These are phyloP conservation scores for Lonchura striata DNA, from an alignment of 2,113 vertebrate species.

Conservation along the genomic window DNA sequence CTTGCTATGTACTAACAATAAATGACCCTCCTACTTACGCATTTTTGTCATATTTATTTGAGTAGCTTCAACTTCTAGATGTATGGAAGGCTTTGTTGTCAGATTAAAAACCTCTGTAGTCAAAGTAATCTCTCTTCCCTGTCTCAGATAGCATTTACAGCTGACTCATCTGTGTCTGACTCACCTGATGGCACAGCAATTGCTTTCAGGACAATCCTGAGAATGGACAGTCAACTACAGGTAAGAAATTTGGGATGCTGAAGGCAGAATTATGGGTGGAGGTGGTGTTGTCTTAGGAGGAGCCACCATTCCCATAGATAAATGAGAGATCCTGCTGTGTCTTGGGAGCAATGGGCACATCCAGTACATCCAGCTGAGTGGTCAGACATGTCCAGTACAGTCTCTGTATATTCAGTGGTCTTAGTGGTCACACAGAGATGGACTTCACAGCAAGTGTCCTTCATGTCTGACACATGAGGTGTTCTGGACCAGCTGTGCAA, in stretches of 20 bases:
- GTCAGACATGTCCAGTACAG: neutral
- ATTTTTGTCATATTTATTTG: slow-evolving; percentile 15
- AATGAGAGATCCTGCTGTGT: neutral
- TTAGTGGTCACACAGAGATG: neutral
- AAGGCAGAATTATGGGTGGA: neutral
- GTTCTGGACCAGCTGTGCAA: neutral
- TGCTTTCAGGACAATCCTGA: neutral
- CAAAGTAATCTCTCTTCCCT: neutral
- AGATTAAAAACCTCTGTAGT: neutral
- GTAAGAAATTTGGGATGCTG: neutral
- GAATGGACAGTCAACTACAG: neutral
- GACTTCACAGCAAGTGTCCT: neutral
- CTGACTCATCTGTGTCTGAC: neutral
- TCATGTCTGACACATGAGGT: neutral
- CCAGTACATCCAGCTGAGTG: neutral
- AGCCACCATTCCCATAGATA: neutral
- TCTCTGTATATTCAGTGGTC: neutral
- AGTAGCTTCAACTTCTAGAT: neutral
- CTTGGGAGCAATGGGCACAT: neutral
- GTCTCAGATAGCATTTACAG: neutral
- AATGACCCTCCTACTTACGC: neutral
- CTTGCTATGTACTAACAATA: neutral
- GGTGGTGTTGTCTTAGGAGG: neutral
- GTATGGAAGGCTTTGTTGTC: slow-evolving; percentile 4
- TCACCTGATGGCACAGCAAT: neutral